Base-by-base conservation (phyloP, 2,797 vertebrate species). In the Coilia nasus region DNA sequence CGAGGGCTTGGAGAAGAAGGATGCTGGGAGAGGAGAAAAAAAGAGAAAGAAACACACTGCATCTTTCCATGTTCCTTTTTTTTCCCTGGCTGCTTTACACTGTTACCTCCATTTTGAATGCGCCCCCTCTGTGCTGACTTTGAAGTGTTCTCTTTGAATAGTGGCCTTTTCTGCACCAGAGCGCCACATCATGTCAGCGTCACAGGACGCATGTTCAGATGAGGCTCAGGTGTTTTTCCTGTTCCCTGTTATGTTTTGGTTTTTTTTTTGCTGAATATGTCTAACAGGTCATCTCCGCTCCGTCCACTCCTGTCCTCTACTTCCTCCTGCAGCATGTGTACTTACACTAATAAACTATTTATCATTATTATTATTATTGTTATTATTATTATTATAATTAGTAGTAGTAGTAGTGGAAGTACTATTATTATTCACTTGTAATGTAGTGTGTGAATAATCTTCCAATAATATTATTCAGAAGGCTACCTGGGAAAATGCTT, bases 71-170 rank as follows among this genome's bases (percentile, higher is more conserved):
- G 50, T 54, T 9, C 50, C 9, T 54, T 54, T 54, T 54, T 54
- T 54, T 14, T 54, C 7, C 2, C 50, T 14, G 50, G 50, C 2
- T 54, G 50, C 50, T 54, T 54, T 54, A 54, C 50, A 7, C 50
- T 54, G 50, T 54, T 54, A 54, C 9, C 50, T 54, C 50, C 50
- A 54, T 54, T 54, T 54, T 54, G 50, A 54, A 54, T 14, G 50
- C 50, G 14, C 7, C 50, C 50, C 50, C 17, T 78, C 71, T 14
- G 31, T 78, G 71, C 71, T 78, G 67, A 21, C 71, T 44, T 78
- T 78, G 71, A 78, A 78, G 71, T 78, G 71, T 78, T 78, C 31
- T 21, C 17, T 44, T 71, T 71, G 67, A 71, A 71, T 78, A 44
- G 31, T 21, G 71, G 25, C 67, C 67, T 75, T 75, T 31, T 75